phyloP scores from a whole-genome alignment of 2,113 vertebrate genomes.

The Vanacampus margaritifer region DNA sequence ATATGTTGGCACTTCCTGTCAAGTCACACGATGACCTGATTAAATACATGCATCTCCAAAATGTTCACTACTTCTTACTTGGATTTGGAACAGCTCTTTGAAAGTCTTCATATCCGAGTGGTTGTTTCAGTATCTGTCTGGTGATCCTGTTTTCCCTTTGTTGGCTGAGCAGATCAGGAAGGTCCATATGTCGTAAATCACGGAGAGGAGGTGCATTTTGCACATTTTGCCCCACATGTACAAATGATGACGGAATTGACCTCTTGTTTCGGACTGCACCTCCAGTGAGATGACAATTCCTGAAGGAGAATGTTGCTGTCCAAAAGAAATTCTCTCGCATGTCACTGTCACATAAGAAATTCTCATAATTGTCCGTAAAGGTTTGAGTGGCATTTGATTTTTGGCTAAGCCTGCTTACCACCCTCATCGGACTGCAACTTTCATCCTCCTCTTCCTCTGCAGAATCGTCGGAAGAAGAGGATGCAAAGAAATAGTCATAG shows the following conservation, averaged over 20 bases:
- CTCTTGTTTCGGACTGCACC: constrained; percentile 13
- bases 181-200: constrained; percentile 23
- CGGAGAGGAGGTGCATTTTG: constrained; percentile 20
- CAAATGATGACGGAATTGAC: constrained; percentile 18
- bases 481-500: constrained; percentile 86
- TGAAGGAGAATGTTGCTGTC: constrained; percentile 66
- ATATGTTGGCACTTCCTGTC: constrained; percentile 17
- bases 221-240: constrained; percentile 19
- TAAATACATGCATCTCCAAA: constrained; percentile 10
- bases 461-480: constrained; percentile 62
- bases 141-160: constrained; percentile 56
- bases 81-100: constrained; percentile 60
- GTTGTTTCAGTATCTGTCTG: constrained; percentile 39
- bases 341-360: constrained; percentile 67
- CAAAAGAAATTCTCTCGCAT: constrained; percentile 60
- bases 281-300: constrained; percentile 42
- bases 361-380: constrained; percentile 73
- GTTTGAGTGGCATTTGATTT: background rate
- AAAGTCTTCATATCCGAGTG: constrained; percentile 43
- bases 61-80: constrained; percentile 78
- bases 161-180: constrained; percentile 47
- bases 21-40: constrained; percentile 18
- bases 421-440: constrained; percentile 34
- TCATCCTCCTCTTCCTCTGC: constrained; percentile 48
- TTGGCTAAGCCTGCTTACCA: constrained; percentile 50